Evolutionary conservation across 2,888 invertebrate genomes (phyloP).

Genomic region (Acronicta alni): DNA sequence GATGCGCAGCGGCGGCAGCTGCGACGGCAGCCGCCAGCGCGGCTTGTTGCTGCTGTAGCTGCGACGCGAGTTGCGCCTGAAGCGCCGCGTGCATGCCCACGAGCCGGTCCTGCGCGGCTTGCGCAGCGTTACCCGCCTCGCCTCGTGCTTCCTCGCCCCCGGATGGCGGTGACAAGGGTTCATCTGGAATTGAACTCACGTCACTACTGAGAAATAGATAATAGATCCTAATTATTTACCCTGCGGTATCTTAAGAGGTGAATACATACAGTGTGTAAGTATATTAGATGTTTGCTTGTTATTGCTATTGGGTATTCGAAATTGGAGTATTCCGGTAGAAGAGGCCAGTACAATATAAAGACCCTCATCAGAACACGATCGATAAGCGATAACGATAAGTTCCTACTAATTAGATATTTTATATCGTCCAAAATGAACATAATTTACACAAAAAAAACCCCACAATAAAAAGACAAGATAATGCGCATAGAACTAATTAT

Average conservation of each 20-base stretch:
- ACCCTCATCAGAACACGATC: slow-evolving; percentile 23
- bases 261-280: background rate
- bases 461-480: no score
- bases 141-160: slow-evolving; percentile 85
- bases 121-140: slow-evolving; percentile 65
- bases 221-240: background rate
- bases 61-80: slow-evolving; percentile 90
- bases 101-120: slow-evolving; percentile 70
- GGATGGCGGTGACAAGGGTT: slow-evolving; percentile 81
- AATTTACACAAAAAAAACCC: no score
- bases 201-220: slow-evolving; percentile 9
- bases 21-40: slow-evolving; percentile 88
- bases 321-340: slow-evolving; percentile 5
- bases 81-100: slow-evolving; percentile 84
- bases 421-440: background rate
- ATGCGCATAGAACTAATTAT: no score
- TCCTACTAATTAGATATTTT: slow-evolving; percentile 25
- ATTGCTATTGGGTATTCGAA: background rate
- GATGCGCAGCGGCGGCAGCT: slow-evolving; percentile 90
- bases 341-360: slow-evolving; percentile 6
- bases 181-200: slow-evolving; percentile 72
- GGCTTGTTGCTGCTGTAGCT: slow-evolving; percentile 90
- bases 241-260: no score
- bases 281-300: slow-evolving; percentile 5
- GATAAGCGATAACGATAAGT: slow-evolving; percentile 34